A percentile compares a stretch with the other conserved stretches of the same genome.
phyloP scores from a whole-genome alignment of 1,140 invertebrate species.

The Cotesia chilonis region DNA sequence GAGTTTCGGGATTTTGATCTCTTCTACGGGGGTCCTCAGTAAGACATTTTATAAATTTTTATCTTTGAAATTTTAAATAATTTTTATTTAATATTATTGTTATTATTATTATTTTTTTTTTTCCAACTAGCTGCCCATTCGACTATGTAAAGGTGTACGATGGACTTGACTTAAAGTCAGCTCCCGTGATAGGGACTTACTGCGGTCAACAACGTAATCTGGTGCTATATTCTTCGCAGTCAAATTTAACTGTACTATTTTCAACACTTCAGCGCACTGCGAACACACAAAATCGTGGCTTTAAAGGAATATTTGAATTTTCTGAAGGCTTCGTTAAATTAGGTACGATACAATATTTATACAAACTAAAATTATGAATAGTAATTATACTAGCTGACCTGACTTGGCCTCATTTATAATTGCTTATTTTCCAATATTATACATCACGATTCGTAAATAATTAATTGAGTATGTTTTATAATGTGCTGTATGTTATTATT shows the following conservation, averaged over 20 bases:
- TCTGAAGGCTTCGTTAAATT: constrained; percentile 96
- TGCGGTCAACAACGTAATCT: constrained; percentile 97
- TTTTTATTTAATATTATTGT: constrained; percentile 20
- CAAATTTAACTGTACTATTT: constrained; percentile 89
- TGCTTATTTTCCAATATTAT: constrained; percentile 22
- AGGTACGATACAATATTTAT: constrained; percentile 69
- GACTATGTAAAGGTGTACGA: constrained; percentile 97
- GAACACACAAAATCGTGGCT: constrained; percentile 92
- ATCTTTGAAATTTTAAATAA: neutral
- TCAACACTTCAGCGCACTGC: constrained; percentile 87
- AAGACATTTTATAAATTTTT: constrained; percentile 68
- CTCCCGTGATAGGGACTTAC: constrained; percentile 93
- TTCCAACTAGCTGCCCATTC: constrained; percentile 89
- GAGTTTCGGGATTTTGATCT: constrained; percentile 99
- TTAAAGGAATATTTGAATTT: constrained; percentile 96
- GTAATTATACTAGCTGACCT: no score
- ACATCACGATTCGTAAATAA: constrained; percentile 20
- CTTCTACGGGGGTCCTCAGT: constrained; percentile 98
- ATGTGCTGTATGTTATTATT: neutral
- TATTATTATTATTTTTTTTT: neutral
- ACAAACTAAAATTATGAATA: neutral
- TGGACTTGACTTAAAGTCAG: constrained; percentile 79
- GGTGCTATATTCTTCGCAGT: constrained; percentile 91
- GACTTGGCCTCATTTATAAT: neutral
- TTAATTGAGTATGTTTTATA: neutral